Base-by-base conservation (phyloP, 2,888 invertebrate genomes). In the Leptarthrus brevirostris region DNA sequence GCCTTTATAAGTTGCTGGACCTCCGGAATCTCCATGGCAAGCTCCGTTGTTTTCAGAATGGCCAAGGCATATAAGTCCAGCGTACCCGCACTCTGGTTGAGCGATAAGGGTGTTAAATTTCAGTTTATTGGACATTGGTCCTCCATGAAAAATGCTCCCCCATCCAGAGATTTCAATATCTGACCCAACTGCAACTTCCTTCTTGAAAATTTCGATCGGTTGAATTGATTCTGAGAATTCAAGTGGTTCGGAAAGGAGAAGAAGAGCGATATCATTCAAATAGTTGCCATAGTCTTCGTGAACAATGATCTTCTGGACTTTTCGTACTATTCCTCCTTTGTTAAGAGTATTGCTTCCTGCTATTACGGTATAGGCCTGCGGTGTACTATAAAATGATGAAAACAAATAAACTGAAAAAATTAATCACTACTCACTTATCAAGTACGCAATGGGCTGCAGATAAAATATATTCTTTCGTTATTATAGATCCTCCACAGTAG, bases 391-490 rank as follows among this genome's bases (percentile, higher is more conserved):
- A n/a, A n/a, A n/a, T n/a, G n/a, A n/a, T n/a, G n/a, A n/a, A n/a
- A n/a, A n/a, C n/a, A n/a, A n/a, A n/a, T n/a, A n/a, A n/a, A n/a
- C n/a, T n/a, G n/a, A n/a, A n/a, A n/a, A 85, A 88, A 12, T 40
- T 24, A 58, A 72, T 4, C 30, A 30, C n/a, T 0, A 72, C 2
- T n/a, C 10, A 6, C 6, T 47, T n/a, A 6, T 1, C 4, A 12
- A 36, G 3, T n/a, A 14, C 16, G 77, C 90, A 90, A 79, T 90
- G 89, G 3, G 89, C 90, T 16, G 90, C 89, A 0, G 89, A 90
- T 0, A 90, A 74, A 2, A 88, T 84, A 4, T 80, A 78, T 24
- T 86, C 86, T 49, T 84, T 81, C 14, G 79, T 81, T 53, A 86
- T 86, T 18, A 90, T 82, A 4, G 87, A 81, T 0, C 88, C 90